Evolutionary conservation across 2,797 vertebrate species (phyloP), one percentile per base, ranked within the genome.

Genomic region (Nyctibius grandis): DNA sequence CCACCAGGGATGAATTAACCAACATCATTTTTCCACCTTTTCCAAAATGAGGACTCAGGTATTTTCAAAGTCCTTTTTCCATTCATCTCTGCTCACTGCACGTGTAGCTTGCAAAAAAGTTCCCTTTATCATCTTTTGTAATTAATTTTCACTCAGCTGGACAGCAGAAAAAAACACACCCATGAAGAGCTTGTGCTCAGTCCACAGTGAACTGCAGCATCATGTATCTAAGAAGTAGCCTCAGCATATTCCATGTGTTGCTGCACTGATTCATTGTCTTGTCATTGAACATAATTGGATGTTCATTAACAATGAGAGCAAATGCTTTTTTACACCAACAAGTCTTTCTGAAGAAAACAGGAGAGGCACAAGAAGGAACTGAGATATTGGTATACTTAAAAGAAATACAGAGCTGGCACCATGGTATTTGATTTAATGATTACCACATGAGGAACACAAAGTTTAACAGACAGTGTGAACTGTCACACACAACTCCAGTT

Each of bases 211-310:
- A 60, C 56, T 56, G 47, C 91, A 93, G 82, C 57, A 84, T 42
- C 77, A 29, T 4, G 0, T 38, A 50, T 20, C 80, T 44, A 22
- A 78, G 63, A 69, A 51, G 29, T 9, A 19, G 78, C 57, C 78
- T 63, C 36, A 17, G 74, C 80, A 47, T 26, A 67, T 67, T 64
- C 57, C 42, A 56, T 3, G 4, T 53, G 33, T 48, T 79, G 67
- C 80, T 93, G 63, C 88, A 68, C 33, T 79, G 70, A 94, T 93
- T 79, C 92, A 96, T 89, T 65, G 67, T 59, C 77, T 60, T 94
- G 80, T 76, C 86, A 87, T 2, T 48, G 77, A 79, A 56, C 42
- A 5, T 42, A 89, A 86, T 76, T 67, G 44, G 59, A 57, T 82
- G 70, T 56, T 93, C 89, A 83, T 76, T 85, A 96, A 76, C 51